A percentile compares a stretch with the other conserved stretches of the same genome.
Evolutionary conservation across 2,797 vertebrate genomes (phyloP).

Genomic region (Manis pentadactyla): DNA sequence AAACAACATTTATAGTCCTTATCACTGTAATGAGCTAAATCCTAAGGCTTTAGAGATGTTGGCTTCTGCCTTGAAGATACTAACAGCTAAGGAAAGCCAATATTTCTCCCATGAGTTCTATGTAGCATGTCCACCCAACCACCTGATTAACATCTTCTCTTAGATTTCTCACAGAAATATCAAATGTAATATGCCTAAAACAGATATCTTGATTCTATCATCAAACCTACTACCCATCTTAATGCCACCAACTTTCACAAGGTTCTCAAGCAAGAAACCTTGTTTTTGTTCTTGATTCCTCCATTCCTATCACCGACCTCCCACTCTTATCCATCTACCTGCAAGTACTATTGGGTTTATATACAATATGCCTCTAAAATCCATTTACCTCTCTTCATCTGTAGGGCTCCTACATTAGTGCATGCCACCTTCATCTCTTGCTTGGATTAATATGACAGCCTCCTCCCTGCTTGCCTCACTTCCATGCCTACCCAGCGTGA

Average conservation of each 20-base stretch:
- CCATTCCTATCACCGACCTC: background rate
- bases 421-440: background rate
- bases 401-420: background rate
- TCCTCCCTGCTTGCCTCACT: background rate
- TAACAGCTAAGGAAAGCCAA: background rate
- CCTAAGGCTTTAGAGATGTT: background rate
- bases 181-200: background rate
- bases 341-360: background rate
- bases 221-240: background rate
- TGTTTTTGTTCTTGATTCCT: background rate
- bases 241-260: background rate
- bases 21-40: background rate
- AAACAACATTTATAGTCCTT: background rate
- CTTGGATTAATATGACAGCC: background rate
- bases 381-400: background rate
- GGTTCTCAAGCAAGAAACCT: background rate
- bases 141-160: background rate
- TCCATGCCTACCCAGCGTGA: background rate
- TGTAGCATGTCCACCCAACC: background rate
- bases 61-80: background rate
- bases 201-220: background rate
- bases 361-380: conserved; percentile 2
- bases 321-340: background rate
- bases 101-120: background rate
- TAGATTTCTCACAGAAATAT: conserved; percentile 31